Conservation (phyloP, 2,113 vertebrate species). For the Perca flavescens region DNA sequence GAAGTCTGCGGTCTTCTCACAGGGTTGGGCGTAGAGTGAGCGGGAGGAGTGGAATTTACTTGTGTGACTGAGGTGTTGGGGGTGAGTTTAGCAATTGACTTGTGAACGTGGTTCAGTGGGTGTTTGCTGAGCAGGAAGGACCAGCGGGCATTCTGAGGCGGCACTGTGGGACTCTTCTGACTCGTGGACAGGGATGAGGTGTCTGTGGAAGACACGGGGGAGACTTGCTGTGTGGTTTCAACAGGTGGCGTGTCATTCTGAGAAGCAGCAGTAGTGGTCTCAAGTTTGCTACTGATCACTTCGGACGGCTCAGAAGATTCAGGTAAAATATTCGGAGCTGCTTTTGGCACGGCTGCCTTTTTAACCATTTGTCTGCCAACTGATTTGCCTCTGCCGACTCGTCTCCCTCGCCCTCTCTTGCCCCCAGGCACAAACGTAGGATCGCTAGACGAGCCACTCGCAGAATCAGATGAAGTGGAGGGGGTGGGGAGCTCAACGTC, state of each 20-base stretch:
- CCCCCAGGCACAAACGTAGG: conserved; percentile 18
- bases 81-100: background rate
- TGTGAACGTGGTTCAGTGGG: conserved; percentile 39
- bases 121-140: conserved; percentile 79
- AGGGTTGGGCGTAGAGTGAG: conserved; percentile 60
- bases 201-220: conserved; percentile 24
- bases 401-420: background rate
- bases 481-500: background rate
- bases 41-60: background rate
- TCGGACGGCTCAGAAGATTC: background rate
- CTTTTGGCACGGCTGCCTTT: conserved; percentile 2
- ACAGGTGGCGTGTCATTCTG: background rate
- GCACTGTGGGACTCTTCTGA: background rate
- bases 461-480: background rate
- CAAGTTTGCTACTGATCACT: background rate
- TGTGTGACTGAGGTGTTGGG: background rate
- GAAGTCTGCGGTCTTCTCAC: conserved; percentile 44
- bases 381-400: background rate
- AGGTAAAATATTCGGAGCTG: background rate
- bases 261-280: background rate
- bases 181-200: background rate
- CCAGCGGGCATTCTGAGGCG: conserved; percentile 48
- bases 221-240: background rate
- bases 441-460: background rate
- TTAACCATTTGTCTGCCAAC: background rate